Percentiles rank a stretch among this genome's conserved stretches.
These are phyloP conservation scores for Gari tellinella DNA, from an alignment of 2,888 invertebrate genomes.

Conservation along the genomic window DNA sequence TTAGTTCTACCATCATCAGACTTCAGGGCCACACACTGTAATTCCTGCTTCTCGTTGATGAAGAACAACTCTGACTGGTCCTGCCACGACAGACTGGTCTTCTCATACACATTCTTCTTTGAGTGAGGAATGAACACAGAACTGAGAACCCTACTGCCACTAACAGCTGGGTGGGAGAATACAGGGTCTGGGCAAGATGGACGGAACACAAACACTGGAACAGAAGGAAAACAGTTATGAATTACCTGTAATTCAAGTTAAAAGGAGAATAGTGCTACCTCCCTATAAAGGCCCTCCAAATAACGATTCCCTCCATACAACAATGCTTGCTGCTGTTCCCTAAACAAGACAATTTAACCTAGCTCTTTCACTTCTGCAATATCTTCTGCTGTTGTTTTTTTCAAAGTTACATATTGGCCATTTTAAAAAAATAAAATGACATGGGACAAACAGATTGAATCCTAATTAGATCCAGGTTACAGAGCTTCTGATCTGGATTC, in stretches of 20 bases:
- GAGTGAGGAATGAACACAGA: constrained; percentile 75
- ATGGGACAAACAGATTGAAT: too few relatives aligned
- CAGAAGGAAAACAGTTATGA: neutral
- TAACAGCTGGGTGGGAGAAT: constrained; percentile 59
- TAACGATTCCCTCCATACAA: too few relatives aligned
- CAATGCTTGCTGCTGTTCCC: too few relatives aligned
- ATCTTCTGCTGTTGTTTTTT: too few relatives aligned
- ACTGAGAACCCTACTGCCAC: constrained; percentile 47
- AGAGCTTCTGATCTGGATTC: too few relatives aligned
- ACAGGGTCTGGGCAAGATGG: constrained; percentile 67
- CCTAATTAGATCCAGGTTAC: too few relatives aligned
- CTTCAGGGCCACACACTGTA: constrained; percentile 63
- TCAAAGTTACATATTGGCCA: too few relatives aligned
- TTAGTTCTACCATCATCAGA: constrained; percentile 24
- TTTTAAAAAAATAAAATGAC: too few relatives aligned
- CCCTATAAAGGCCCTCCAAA: too few relatives aligned
- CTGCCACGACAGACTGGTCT: constrained; percentile 73
- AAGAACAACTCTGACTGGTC: constrained; percentile 75
- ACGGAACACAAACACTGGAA: constrained; percentile 88
- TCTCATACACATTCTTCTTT: constrained; percentile 44
- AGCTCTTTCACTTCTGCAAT: too few relatives aligned
- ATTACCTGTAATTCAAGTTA: neutral
- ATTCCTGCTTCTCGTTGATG: constrained; percentile 72
- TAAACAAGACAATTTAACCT: too few relatives aligned
- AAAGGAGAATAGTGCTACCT: too few relatives aligned